phyloP scores from a whole-genome alignment of 2,797 vertebrate genomes.

The Brachyalestes nurse region DNA sequence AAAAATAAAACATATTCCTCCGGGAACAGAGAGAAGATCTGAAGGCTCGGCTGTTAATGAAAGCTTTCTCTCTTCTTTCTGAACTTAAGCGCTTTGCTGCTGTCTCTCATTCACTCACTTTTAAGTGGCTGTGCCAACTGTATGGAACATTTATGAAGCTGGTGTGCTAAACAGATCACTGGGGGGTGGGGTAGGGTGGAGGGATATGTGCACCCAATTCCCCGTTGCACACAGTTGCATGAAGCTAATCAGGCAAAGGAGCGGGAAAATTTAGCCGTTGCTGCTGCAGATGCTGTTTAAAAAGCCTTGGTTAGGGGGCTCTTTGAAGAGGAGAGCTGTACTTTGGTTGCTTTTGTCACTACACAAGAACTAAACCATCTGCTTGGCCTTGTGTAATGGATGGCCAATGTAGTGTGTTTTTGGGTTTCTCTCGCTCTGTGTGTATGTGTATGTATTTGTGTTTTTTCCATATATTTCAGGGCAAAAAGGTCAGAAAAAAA shows the following conservation, averaged over 20 bases:
- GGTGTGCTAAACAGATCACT: slow-evolving; percentile 67
- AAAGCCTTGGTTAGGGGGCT: slow-evolving; percentile 67
- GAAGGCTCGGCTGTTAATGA: slow-evolving; percentile 68
- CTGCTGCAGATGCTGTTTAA: slow-evolving; percentile 78
- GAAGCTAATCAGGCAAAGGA: slow-evolving; percentile 69
- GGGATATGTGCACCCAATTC: slow-evolving; percentile 45
- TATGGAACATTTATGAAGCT: slow-evolving; percentile 68
- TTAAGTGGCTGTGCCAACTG: slow-evolving; percentile 67
- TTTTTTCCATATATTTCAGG: not conserved
- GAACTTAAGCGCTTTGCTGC: slow-evolving; percentile 56
- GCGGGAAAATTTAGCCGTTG: slow-evolving; percentile 63
- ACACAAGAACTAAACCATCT: slow-evolving; percentile 76
- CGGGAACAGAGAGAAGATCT: slow-evolving; percentile 64
- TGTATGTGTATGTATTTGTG: not conserved
- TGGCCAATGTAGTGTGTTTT: slow-evolving; percentile 41
- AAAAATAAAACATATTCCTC: slow-evolving; percentile 56
- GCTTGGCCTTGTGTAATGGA: slow-evolving; percentile 57
- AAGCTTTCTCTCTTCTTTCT: slow-evolving; percentile 63
- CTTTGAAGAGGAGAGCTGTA: slow-evolving; percentile 78
- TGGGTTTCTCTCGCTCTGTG: not conserved
- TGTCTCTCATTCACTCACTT: slow-evolving; percentile 55
- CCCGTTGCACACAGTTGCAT: slow-evolving; percentile 41
- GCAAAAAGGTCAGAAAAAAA: not conserved
- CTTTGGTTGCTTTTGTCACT: slow-evolving; percentile 73
- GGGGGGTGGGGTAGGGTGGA: slow-evolving; percentile 44